These are phyloP conservation scores for Hybos culiciformis DNA, from an alignment of 2,888 invertebrate species.

Conservation along the genomic window DNA sequence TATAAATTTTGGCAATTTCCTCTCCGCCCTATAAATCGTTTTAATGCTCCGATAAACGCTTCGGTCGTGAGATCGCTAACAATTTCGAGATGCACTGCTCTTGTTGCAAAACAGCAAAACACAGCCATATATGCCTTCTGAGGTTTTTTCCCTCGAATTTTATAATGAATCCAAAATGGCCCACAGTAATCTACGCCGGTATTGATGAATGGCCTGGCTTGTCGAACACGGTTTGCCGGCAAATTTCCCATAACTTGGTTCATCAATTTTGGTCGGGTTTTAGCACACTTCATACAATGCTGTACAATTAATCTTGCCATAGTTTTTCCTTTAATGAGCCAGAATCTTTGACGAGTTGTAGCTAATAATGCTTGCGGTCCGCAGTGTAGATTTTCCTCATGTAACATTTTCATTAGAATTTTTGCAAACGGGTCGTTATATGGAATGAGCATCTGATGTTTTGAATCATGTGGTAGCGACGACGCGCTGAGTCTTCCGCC, in stretches of 20 bases:
- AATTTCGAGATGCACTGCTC: slow-evolving; percentile 16
- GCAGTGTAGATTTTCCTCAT: background rate
- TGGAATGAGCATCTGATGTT: slow-evolving; percentile 4
- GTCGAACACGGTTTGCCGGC: slow-evolving; percentile 12
- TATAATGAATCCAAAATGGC: slow-evolving; percentile 9
- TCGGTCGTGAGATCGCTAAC: background rate
- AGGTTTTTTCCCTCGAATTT: slow-evolving; percentile 10
- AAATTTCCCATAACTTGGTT: slow-evolving; percentile 17
- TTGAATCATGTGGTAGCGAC: background rate
- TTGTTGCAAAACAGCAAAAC: slow-evolving; percentile 1
- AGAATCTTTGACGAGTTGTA: slow-evolving; percentile 12
- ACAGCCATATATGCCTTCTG: slow-evolving; percentile 1
- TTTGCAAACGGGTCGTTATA: slow-evolving; percentile 1
- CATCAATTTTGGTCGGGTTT: background rate
- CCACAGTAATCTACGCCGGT: slow-evolving; percentile 4
- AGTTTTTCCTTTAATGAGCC: slow-evolving; percentile 12
- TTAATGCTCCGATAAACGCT: slow-evolving; percentile 1
- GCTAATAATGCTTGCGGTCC: slow-evolving; percentile 2
- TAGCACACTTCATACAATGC: slow-evolving; percentile 9
- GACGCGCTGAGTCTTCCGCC: background rate
- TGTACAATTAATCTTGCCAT: slow-evolving; percentile 3
- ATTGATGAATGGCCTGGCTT: background rate
- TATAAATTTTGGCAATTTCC: slow-evolving; percentile 7
- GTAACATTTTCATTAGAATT: slow-evolving; percentile 4
- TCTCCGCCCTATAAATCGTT: slow-evolving; percentile 6